phyloP scores from a whole-genome alignment of 1,140 invertebrate species.

The Eumeta japonica region DNA sequence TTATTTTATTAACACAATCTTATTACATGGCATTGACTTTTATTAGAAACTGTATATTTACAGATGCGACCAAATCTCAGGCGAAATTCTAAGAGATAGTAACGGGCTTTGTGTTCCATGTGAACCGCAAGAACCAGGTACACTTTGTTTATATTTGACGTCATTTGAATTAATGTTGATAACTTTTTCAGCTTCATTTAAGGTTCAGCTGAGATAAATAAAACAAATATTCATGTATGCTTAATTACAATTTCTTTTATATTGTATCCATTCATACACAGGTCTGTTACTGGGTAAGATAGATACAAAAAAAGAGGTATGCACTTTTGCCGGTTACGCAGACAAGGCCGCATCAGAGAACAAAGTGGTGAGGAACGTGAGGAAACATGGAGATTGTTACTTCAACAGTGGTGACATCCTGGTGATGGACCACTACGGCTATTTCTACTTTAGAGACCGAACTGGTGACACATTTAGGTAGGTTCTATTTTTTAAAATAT shows the following conservation, averaged over 20 bases:
- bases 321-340: slow-evolving; percentile 80
- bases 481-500: slow-evolving; percentile 3
- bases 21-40: slow-evolving; percentile 10
- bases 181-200: too few relatives aligned
- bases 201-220: not conserved
- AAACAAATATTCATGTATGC: not conserved
- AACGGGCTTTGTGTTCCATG: slow-evolving; percentile 81
- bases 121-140: slow-evolving; percentile 68
- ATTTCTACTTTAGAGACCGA: slow-evolving; percentile 93
- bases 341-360: slow-evolving; percentile 85
- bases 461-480: slow-evolving; percentile 93
- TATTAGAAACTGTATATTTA: slow-evolving; percentile 17
- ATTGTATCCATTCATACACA: slow-evolving; percentile 10
- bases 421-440: slow-evolving; percentile 86
- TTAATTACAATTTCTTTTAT: not conserved
- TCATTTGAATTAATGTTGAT: not conserved
- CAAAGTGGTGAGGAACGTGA: slow-evolving; percentile 88
- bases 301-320: slow-evolving; percentile 65
- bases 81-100: slow-evolving; percentile 71
- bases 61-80: slow-evolving; percentile 77
- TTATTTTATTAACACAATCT: slow-evolving; percentile 5
- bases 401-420: slow-evolving; percentile 95
- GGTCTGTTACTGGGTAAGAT: slow-evolving; percentile 78
- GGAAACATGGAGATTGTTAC: slow-evolving; percentile 79
- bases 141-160: too few relatives aligned